These are phyloP conservation scores for Myzus persicae DNA, from an alignment of 1,140 invertebrate genomes.

Conservation along the genomic window DNA sequence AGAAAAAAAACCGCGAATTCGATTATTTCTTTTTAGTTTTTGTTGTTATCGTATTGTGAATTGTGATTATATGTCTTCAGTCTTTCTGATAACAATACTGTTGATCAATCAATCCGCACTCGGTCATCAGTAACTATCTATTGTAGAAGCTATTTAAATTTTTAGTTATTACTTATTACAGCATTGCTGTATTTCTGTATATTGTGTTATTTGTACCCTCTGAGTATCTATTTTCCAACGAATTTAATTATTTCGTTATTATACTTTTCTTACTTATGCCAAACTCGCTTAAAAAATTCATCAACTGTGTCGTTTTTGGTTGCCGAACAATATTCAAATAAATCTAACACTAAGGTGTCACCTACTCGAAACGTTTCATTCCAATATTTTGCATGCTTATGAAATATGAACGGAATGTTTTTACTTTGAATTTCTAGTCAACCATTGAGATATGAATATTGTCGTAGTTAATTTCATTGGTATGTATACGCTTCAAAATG, in stretches of 20 bases:
- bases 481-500: not conserved
- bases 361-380: not conserved
- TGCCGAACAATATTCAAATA: not conserved
- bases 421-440: not conserved
- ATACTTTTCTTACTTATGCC: not conserved
- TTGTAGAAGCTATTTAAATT: not conserved
- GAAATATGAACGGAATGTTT: not conserved
- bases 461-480: not conserved
- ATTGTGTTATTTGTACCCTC: not conserved
- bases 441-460: not conserved
- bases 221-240: not conserved
- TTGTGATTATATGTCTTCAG: not conserved
- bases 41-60: not conserved
- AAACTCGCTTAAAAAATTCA: not conserved
- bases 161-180: not conserved
- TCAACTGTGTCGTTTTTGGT: not conserved
- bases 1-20: not conserved
- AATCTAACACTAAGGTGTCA: not conserved
- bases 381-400: not conserved
- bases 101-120: not conserved
- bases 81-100: not conserved
- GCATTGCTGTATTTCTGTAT: not conserved
- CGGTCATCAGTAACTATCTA: not conserved
- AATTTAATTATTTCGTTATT: not conserved
- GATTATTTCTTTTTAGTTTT: slow-evolving; percentile 29